Base-by-base conservation (phyloP, 2,113 vertebrate genomes). In the Girardinichthys multiradiatus region DNA sequence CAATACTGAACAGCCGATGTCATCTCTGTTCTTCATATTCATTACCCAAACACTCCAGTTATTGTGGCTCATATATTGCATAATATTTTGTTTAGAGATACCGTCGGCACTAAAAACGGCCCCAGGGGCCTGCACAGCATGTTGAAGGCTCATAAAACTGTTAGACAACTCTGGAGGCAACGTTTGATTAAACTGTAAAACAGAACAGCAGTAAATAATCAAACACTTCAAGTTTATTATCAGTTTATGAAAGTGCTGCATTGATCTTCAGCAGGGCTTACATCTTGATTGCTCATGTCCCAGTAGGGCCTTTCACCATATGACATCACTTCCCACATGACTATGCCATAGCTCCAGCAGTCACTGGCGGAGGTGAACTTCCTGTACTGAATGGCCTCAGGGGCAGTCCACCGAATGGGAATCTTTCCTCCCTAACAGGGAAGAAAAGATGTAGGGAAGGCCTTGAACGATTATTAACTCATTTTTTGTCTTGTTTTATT, bases 291-390 rank as follows among this genome's bases (percentile, higher is more conserved):
- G 81, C 92, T 94, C 94, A 95, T 94, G 90, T 95, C 94, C 94
- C 94, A 95, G 88, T 95, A 95, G 3, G 94, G 94, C 72, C 94
- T 87, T 79, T 95, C 94, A 74, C 94, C 94, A 37, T 94, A 95
- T 21, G 94, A 95, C 94, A 94, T 94, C 77, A 95, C 93, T 73
- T 95, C 94, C 94, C 94, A 95, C 94, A 95, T 95, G 70, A 95
- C 94, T 4, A 95, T 94, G 62, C 94, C 94, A 26, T 94, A 95
- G 79, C 94, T 95, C 94, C 94, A 95, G 64, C 92, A 92, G 48
- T 95, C 94, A 82, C 94, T 95, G 62, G 94, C 93, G 3, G 92
- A 94, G 15, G 94, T 95, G 87, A 95, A 95, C 87, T 95, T 95
- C 81, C 94, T 92, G 89, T 94, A 95, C 81, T 94, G 94, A 60